Conservation (phyloP, 2,113 vertebrate genomes). For the Mustela nigripes region DNA sequence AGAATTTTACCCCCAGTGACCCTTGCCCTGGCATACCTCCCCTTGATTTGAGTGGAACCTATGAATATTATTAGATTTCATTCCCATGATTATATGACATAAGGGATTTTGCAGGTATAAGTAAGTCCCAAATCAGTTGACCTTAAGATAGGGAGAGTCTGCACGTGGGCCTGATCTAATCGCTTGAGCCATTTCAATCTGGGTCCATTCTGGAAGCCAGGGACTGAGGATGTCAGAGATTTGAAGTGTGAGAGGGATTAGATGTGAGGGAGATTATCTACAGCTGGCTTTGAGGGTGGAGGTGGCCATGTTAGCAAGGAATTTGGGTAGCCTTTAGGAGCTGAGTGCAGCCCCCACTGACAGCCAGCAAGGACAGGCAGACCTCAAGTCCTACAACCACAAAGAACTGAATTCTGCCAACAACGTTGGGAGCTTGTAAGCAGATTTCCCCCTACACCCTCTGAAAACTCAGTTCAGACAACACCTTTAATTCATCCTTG, state of each 20-base stretch:
- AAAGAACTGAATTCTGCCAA: neutral
- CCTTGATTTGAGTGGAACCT: neutral
- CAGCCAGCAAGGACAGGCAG: neutral
- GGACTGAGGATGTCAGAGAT: neutral
- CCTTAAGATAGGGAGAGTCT: neutral
- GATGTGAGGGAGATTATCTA: neutral
- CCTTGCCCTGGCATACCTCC: neutral
- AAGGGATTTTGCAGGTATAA: constrained; percentile 10
- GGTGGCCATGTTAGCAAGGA: neutral
- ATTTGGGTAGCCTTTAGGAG: neutral
- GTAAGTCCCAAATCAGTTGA: neutral
- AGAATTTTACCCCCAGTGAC: neutral
- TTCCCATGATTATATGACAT: neutral
- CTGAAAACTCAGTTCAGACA: neutral
- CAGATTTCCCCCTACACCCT: neutral
- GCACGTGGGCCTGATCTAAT: neutral
- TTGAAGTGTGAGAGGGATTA: neutral
- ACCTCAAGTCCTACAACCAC: neutral
- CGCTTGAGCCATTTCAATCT: neutral
- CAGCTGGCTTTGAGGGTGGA: neutral
- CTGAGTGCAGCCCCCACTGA: neutral
- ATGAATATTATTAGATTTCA: neutral
- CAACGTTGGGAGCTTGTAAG: neutral
- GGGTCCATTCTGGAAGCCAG: neutral
- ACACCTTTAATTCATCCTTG: neutral